Conservation (phyloP, 1,140 invertebrate species). For the Drosophila mayri region DNA sequence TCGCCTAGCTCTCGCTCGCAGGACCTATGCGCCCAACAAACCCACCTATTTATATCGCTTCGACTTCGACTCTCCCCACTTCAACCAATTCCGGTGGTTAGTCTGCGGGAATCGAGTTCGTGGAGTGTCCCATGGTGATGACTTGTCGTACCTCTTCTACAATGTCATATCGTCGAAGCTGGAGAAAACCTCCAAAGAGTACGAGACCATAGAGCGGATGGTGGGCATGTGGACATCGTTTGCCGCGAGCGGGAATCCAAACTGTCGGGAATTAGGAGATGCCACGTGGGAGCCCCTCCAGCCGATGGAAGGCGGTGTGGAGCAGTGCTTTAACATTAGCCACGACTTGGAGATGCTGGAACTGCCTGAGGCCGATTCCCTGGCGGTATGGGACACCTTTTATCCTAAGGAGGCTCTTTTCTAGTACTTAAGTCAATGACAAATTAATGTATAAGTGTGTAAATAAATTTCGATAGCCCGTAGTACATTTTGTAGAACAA, state of each 20-base stretch:
- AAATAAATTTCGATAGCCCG: not conserved
- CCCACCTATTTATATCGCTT: conserved; percentile 85
- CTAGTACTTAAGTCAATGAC: not conserved
- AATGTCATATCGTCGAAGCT: conserved; percentile 52
- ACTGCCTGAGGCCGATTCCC: conserved; percentile 77
- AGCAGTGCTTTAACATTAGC: conserved; percentile 83
- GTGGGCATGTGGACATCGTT: conserved; percentile 84
- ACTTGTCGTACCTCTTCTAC: conserved; percentile 88
- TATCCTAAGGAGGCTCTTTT: conserved; percentile 50
- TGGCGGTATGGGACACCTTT: conserved; percentile 84
- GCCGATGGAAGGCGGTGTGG: conserved; percentile 13
- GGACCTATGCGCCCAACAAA: conserved; percentile 54
- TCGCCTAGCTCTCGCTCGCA: conserved; percentile 67
- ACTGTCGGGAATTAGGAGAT: conserved; percentile 42
- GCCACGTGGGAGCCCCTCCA: conserved; percentile 55
- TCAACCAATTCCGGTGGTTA: conserved; percentile 77
- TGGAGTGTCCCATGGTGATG: conserved; percentile 87
- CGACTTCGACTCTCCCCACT: conserved; percentile 76
- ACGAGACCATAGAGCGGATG: conserved; percentile 78
- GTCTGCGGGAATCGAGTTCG: conserved; percentile 59
- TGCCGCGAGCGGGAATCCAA: conserved; percentile 79
- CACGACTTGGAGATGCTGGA: conserved; percentile 67
- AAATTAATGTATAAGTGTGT: not conserved
- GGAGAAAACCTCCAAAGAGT: conserved; percentile 56
- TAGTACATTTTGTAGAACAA: not conserved